Conservation (phyloP, 2,113 vertebrate genomes). For the Gymnarchus niloticus region DNA sequence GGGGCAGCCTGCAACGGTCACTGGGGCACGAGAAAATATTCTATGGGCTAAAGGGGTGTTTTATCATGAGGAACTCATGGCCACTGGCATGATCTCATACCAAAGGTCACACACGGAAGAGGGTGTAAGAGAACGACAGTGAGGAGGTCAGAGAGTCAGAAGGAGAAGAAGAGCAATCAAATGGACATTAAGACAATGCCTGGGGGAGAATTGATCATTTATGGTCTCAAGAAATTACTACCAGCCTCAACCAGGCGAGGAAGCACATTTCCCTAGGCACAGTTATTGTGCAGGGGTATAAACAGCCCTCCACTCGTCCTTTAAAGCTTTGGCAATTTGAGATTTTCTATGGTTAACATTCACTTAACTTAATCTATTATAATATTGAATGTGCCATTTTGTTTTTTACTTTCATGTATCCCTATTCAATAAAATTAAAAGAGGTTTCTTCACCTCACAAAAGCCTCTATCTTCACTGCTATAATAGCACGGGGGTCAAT, state of each 20-base stretch:
- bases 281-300: background rate
- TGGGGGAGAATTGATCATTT: background rate
- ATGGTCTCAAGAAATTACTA: background rate
- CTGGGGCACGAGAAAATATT: background rate
- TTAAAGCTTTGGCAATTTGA: no score
- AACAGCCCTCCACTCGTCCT: background rate
- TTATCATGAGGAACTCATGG: background rate
- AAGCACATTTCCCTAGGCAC: no score
- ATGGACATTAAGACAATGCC: background rate
- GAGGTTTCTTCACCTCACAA: background rate
- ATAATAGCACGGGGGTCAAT: background rate
- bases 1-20: background rate
- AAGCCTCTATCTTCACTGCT: background rate
- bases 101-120: background rate
- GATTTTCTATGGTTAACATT: background rate
- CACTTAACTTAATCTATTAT: background rate
- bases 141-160: no score
- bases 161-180: background rate
- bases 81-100: background rate
- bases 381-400: background rate
- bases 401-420: background rate
- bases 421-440: background rate
- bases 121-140: background rate
- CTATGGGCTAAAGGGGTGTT: background rate
- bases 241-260: background rate